Base-by-base conservation (phyloP, 2,888 invertebrate species). In the Pyrrhosoma nymphula region DNA sequence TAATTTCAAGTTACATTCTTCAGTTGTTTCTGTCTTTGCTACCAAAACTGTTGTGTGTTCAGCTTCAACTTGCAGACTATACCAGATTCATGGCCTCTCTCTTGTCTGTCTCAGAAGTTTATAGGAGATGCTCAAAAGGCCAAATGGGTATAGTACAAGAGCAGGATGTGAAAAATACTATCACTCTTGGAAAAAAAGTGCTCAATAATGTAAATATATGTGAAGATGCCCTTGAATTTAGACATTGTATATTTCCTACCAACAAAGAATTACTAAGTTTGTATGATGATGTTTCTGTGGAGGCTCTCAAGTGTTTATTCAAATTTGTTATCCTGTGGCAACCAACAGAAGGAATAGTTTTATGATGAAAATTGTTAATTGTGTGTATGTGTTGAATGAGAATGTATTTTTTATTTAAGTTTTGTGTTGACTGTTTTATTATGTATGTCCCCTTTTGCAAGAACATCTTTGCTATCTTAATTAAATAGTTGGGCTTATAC, bases 131-230 rank as follows among this genome's bases (percentile, higher is more conserved):
- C 47, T 47, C 63, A 16, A 30, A 93, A 47, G n/a, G 55, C 16
- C 47, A 39, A n/a, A n/a, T 69, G 8, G 63, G 39, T 3, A 6
- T 91, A 26, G 39, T 93, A 26, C 63, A 75, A n/a, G n/a, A 47
- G 69, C 39, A 93, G n/a, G 93, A 75, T 47, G n/a, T 93, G 18
- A 69, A 75, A 3, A 69, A 93, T 26, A 10, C 69, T 6, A 47
- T 93, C 69, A 14, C 14, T 4, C 69, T 93, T 26, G 93, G 93
- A n/a, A 93, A 93, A 69, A 93, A 75, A 26, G 14, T 93, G 35
- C 69, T 93, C 8, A 93, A 93, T 63, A 69, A 75, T 93, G 75
- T 93, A 14, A 69, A 93, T 47, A n/a, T 93, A n/a, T 93, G 93
- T 93, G 69, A 93, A 75, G 93, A 93, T 93, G 93, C 75, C 26